Evolutionary conservation across 2,888 invertebrate species (phyloP).

Genomic region (Apantesis nais): DNA sequence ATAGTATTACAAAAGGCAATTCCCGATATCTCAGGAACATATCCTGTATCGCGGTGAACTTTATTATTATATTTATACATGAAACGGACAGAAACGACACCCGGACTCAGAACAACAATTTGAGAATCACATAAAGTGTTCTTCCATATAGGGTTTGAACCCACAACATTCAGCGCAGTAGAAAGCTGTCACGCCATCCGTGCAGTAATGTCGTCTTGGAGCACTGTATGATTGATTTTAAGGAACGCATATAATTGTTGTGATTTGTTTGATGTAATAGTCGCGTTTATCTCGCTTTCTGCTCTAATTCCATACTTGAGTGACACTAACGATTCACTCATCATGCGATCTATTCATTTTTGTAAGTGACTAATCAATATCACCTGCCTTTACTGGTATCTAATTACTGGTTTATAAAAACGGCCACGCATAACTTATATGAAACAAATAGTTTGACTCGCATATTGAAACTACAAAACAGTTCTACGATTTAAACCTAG

Average conservation of each 20-base stretch:
- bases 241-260: slow-evolving; percentile 23
- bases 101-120: no score
- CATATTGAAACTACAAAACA: neutral
- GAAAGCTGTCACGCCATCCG: no score
- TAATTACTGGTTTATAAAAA: neutral
- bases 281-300: slow-evolving; percentile 51
- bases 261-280: slow-evolving; percentile 35
- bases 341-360: slow-evolving; percentile 55
- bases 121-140: no score
- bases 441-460: neutral
- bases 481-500: neutral
- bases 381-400: neutral
- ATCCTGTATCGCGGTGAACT: no score
- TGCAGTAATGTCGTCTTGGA: neutral
- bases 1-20: no score
- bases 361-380: slow-evolving; percentile 24
- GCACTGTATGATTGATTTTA: slow-evolving; percentile 11
- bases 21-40: no score
- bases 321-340: slow-evolving; percentile 44
- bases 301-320: slow-evolving; percentile 28
- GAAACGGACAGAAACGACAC: no score
- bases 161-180: no score
- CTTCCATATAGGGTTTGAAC: no score
- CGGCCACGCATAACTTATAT: neutral
- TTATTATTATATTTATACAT: no score